A percentile compares a stretch with the other conserved stretches of the same genome.
Conservation (phyloP, 2,888 invertebrate species). For the Tenthredo distinguenda region DNA sequence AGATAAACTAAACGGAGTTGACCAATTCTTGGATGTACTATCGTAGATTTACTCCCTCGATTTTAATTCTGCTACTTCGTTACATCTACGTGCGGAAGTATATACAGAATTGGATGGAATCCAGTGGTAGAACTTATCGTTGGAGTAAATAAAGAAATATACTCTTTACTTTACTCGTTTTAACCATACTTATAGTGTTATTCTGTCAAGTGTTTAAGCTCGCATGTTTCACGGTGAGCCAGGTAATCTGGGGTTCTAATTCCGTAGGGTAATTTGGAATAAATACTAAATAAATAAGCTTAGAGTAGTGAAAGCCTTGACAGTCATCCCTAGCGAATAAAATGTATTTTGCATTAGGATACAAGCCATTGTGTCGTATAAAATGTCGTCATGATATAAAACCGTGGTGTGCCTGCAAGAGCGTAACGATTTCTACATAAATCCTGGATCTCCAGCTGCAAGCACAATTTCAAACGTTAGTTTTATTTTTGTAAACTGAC, state of each 20-base stretch:
- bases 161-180: not conserved
- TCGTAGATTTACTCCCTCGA: not conserved
- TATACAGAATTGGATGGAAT: not conserved
- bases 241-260: not conserved
- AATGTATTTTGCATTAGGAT: not conserved
- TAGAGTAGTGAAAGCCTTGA: not conserved
- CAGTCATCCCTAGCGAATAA: not conserved
- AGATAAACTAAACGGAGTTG: not conserved
- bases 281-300: not conserved
- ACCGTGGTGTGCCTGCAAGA: not conserved
- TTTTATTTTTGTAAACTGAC: slow-evolving; percentile 13
- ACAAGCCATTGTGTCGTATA: not conserved
- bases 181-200: not conserved
- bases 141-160: not conserved
- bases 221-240: not conserved
- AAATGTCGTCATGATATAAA: not conserved
- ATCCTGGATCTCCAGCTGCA: not conserved
- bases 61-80: not conserved
- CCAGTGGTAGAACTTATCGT: not conserved
- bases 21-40: not conserved
- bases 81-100: not conserved
- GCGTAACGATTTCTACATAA: not conserved
- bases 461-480: not conserved
- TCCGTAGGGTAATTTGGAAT: not conserved
- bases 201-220: not conserved